Evolutionary conservation across 2,888 invertebrate genomes (phyloP), one percentile per base, ranked within the genome.

Genomic region (Oligia latruncula): DNA sequence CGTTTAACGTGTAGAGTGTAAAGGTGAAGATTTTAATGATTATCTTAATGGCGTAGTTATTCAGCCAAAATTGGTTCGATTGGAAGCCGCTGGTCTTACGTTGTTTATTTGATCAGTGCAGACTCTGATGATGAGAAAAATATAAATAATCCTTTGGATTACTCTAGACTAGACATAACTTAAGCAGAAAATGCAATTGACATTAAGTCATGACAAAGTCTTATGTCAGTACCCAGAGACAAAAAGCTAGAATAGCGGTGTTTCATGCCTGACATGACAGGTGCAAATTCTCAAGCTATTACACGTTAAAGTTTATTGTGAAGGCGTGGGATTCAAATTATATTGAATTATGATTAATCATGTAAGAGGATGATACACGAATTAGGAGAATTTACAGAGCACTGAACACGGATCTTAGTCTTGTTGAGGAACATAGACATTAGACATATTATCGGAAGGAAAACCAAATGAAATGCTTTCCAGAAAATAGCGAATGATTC

Each of bases 261-360:
- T 66, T 78, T 82, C 74, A 65, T 82, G 71, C 60, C 20, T 46
- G 62, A 78, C 20, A 55, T 65, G 78, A 75, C 83, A 86, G 84
- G 84, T 86, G 86, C 86, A 79, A 82, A 84, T 86, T 79, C 78
- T 75, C 86, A 74, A 65, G 74, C 86, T 75, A 82, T 82, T 78
- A 71, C 71, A 65, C 46, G 64, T 40, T 78, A 55, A 79, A 79
- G 68, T 74, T 86, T 86, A 84, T 72, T 79, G 79, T 66, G 71
- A 79, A 79, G 43, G 74, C 83, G 84, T 86, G 84, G 83, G 86
- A 82, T 67, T 58, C 11, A 79, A 83, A 84, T 84, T 84, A 86
- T 83, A 86, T 82, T 83, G 78, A 84, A 86, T 82, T 70, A 66
- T 74, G 83, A 86, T 86, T 86, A 84, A 86, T 79, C 79, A 65